Percentiles rank a stretch among this genome's conserved stretches.
Evolutionary conservation across 2,888 invertebrate genomes (phyloP).

Genomic region (Isoperla grammatica): DNA sequence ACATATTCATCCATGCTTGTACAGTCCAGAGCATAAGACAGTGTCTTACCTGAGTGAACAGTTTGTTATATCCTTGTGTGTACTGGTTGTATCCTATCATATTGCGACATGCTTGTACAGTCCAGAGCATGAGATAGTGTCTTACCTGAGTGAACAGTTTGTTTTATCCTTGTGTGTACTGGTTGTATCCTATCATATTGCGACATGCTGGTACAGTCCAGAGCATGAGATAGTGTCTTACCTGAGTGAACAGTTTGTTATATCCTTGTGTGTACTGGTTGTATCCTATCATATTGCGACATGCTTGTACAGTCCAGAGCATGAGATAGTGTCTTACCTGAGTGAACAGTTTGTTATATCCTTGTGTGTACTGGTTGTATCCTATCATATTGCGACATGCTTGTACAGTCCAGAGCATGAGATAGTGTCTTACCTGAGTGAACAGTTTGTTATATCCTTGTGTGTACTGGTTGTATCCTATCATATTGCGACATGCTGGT

Average conservation of each 20-base stretch:
- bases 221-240: no score
- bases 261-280: conserved; percentile 70
- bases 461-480: conserved; percentile 69
- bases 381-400: conserved; percentile 68
- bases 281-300: conserved; percentile 71
- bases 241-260: conserved; percentile 81
- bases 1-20: no score
- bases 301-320: no score
- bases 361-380: conserved; percentile 68
- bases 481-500: conserved; percentile 63
- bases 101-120: conserved; percentile 59
- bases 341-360: conserved; percentile 78
- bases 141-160: conserved; percentile 76
- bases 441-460: conserved; percentile 79
- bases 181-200: conserved; percentile 73
- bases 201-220: conserved; percentile 56
- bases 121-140: no score
- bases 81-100: conserved; percentile 74
- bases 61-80: conserved; percentile 75
- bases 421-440: conserved; percentile 61
- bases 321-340: conserved; percentile 60
- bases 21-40: no score
- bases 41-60: conserved; percentile 70
- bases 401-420: no score
- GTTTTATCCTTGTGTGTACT: conserved; percentile 72